Evolutionary conservation across 1,140 invertebrate species (phyloP).

Genomic region (Parapsyche elsis): DNA sequence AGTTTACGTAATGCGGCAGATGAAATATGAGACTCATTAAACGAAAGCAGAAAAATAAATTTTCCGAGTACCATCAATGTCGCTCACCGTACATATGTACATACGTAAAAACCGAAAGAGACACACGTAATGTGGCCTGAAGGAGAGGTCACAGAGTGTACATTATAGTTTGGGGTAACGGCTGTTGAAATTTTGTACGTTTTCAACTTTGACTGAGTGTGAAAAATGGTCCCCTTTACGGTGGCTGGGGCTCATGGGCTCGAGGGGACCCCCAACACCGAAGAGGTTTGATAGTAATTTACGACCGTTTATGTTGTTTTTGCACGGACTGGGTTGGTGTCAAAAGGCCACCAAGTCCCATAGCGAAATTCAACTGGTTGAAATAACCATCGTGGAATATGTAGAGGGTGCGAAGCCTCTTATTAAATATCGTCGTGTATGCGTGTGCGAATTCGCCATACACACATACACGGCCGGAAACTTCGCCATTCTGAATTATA

Average conservation of each 20-base stretch:
- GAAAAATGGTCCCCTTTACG: constrained; percentile 6
- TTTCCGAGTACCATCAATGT: too few relatives aligned
- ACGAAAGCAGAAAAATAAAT: too few relatives aligned
- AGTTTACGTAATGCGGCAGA: too few relatives aligned
- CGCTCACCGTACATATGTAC: too few relatives aligned
- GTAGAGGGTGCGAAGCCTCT: constrained; percentile 21
- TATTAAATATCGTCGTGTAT: constrained; percentile 43
- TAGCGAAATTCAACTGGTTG: constrained; percentile 22
- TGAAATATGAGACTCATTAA: too few relatives aligned
- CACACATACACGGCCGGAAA: background rate
- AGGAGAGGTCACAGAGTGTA: too few relatives aligned
- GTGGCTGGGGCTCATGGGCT: too few relatives aligned
- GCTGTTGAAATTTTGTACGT: constrained; percentile 7
- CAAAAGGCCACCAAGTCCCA: background rate
- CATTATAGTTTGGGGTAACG: too few relatives aligned
- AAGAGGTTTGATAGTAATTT: constrained; percentile 33
- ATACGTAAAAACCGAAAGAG: too few relatives aligned
- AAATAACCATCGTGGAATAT: constrained; percentile 9
- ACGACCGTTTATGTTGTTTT: constrained; percentile 31
- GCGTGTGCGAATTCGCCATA: too few relatives aligned
- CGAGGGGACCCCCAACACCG: background rate
- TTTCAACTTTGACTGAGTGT: constrained; percentile 20
- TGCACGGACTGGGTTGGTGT: background rate
- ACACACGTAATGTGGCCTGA: too few relatives aligned
- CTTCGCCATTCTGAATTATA: constrained; percentile 44